These are phyloP conservation scores for Lymantria dispar DNA, from an alignment of 2,888 invertebrate genomes.

Conservation along the genomic window DNA sequence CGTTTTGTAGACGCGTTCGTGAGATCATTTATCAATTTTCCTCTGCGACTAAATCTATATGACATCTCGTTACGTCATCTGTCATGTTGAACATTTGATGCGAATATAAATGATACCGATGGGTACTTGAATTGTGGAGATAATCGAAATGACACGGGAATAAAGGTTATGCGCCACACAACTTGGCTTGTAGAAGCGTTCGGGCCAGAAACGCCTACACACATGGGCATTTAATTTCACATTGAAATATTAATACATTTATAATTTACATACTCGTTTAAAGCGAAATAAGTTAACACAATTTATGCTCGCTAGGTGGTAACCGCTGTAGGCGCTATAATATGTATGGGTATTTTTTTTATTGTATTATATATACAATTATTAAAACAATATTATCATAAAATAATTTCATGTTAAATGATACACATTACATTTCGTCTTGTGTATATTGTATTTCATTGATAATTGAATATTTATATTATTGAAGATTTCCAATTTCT, in stretches of 20 bases:
- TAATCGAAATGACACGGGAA: conserved; percentile 1
- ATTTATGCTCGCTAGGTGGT: conserved; percentile 13
- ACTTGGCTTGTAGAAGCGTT: background rate
- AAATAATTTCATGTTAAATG: no score
- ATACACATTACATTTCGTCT: no score
- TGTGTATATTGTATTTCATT: no score
- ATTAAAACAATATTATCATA: no score
- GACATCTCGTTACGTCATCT: conserved; percentile 12
- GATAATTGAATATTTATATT: no score
- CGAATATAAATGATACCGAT: conserved; percentile 9
- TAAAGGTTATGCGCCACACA: background rate
- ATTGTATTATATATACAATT: no score
- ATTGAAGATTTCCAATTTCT: no score
- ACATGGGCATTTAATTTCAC: conserved; percentile 10
- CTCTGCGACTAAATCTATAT: conserved; percentile 10
- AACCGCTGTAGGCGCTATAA: background rate
- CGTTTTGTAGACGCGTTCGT: conserved; percentile 8
- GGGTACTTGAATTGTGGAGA: background rate
- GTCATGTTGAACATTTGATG: conserved; percentile 9
- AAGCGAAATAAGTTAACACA: conserved; percentile 21
- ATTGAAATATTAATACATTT: conserved; percentile 22
- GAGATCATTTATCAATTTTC: conserved; percentile 23
- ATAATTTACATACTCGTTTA: conserved; percentile 25
- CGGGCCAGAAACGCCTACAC: conserved; percentile 3
- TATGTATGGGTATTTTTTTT: no score